Percentiles rank a stretch among this genome's conserved stretches.
These are phyloP conservation scores for Lagopus muta DNA, from an alignment of 2,113 vertebrate species.

Conservation along the genomic window DNA sequence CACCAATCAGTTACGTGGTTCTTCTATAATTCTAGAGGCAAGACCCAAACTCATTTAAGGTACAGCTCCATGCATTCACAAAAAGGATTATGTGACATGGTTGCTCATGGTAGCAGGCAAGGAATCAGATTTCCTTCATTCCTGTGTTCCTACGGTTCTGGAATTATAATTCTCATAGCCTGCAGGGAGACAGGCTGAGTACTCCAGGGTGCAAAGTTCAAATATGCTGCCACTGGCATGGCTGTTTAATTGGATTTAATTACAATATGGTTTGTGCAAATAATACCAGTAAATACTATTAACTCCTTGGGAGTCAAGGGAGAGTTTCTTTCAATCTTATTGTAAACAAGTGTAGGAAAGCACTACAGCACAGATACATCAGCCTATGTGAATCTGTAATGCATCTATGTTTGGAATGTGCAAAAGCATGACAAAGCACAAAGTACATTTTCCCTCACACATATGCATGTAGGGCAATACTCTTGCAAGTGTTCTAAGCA, in stretches of 20 bases:
- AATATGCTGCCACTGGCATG: background rate
- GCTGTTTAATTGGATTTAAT: constrained; percentile 37
- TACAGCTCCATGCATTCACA: background rate
- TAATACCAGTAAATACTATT: constrained; percentile 21
- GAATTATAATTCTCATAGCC: background rate
- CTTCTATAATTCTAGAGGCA: background rate
- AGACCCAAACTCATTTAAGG: background rate
- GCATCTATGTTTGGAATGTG: background rate
- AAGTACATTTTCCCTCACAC: background rate
- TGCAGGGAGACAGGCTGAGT: background rate
- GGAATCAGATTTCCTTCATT: background rate
- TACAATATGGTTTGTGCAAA: background rate
- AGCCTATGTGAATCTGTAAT: background rate
- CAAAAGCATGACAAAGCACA: background rate
- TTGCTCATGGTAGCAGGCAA: background rate
- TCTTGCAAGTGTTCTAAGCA: background rate
- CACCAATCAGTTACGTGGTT: background rate
- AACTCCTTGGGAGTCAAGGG: background rate
- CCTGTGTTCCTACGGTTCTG: background rate
- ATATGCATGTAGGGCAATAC: background rate
- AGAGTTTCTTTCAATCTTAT: background rate
- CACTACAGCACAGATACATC: background rate
- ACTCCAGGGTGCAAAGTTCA: background rate
- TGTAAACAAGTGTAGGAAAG: background rate
- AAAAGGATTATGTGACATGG: background rate